These are phyloP conservation scores for Drosophila mimica DNA, from an alignment of 2,888 invertebrate species.

Conservation along the genomic window DNA sequence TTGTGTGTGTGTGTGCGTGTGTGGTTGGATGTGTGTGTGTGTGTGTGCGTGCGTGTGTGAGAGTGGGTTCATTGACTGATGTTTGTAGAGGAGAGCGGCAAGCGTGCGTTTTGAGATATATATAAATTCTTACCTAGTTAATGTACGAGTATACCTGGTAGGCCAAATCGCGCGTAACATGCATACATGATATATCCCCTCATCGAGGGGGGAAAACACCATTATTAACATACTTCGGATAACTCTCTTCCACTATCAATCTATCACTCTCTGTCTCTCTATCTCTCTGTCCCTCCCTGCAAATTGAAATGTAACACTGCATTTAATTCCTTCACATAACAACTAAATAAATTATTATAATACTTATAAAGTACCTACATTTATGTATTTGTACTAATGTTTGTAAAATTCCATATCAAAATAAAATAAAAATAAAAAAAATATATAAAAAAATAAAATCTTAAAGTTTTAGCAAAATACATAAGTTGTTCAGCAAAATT, in stretches of 20 bases:
- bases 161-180: slow-evolving; percentile 50
- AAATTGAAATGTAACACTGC: slow-evolving; percentile 34
- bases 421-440: background rate
- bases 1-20: slow-evolving; percentile 3
- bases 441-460: slow-evolving; percentile 12
- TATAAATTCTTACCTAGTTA: slow-evolving; percentile 43
- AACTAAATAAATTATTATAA: slow-evolving; percentile 40
- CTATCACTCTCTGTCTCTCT: slow-evolving; percentile 22
- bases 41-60: slow-evolving; percentile 13
- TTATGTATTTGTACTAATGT: slow-evolving; percentile 61
- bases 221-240: slow-evolving; percentile 14
- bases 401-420: slow-evolving; percentile 68
- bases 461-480: slow-evolving; percentile 38
- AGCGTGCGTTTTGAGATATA: slow-evolving; percentile 15
- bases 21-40: background rate
- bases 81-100: slow-evolving; percentile 36
- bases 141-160: slow-evolving; percentile 67
- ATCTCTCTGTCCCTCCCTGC: slow-evolving; percentile 30
- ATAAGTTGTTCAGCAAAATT: slow-evolving; percentile 62
- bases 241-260: slow-evolving; percentile 10
- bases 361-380: slow-evolving; percentile 52
- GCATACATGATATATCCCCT: slow-evolving; percentile 22
- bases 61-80: slow-evolving; percentile 63
- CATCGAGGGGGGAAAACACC: slow-evolving; percentile 6
- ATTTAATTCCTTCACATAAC: slow-evolving; percentile 55